A percentile compares a stretch with the other conserved stretches of the same genome.
phyloP scores from a whole-genome alignment of 2,888 invertebrate genomes.

The Rhodophaea formosa region DNA sequence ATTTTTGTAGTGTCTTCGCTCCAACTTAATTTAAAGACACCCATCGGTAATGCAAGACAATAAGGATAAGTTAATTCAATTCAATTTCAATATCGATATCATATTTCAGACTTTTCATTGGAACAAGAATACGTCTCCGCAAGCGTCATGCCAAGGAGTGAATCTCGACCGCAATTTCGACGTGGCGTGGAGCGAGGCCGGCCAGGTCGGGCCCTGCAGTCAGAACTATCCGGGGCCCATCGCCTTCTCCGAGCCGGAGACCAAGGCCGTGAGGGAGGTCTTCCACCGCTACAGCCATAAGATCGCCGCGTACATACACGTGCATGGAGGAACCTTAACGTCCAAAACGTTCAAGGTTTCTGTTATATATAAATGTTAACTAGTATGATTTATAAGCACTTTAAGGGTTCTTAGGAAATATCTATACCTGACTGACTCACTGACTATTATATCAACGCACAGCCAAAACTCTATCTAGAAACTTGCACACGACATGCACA shows the following conservation, averaged over 20 bases:
- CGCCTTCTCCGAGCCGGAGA: slow-evolving; percentile 63
- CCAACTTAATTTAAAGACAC: too few species aligned
- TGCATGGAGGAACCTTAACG: slow-evolving; percentile 50
- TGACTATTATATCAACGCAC: too few species aligned
- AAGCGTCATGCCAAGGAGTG: slow-evolving; percentile 57
- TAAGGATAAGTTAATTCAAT: too few species aligned
- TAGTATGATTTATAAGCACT: too few species aligned
- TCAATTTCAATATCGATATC: too few species aligned
- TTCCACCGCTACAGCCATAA: slow-evolving; percentile 61
- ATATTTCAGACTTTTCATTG: slow-evolving; percentile 23
- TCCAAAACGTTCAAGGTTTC: slow-evolving; percentile 45
- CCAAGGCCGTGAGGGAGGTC: slow-evolving; percentile 51
- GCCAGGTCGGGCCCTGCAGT: slow-evolving; percentile 51
- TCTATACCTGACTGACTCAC: too few species aligned
- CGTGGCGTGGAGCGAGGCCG: slow-evolving; percentile 33
- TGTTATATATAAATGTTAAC: neutral
- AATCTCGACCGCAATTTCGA: slow-evolving; percentile 66
- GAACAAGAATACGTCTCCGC: slow-evolving; percentile 60
- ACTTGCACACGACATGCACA: too few species aligned
- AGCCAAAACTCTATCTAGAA: too few species aligned
- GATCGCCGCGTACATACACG: slow-evolving; percentile 59
- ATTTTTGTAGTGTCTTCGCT: too few species aligned
- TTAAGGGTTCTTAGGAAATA: too few species aligned
- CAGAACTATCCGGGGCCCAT: slow-evolving; percentile 53
- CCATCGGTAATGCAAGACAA: too few species aligned